phyloP scores from a whole-genome alignment of 2,888 invertebrate genomes.

The Agriopis leucophaearia region DNA sequence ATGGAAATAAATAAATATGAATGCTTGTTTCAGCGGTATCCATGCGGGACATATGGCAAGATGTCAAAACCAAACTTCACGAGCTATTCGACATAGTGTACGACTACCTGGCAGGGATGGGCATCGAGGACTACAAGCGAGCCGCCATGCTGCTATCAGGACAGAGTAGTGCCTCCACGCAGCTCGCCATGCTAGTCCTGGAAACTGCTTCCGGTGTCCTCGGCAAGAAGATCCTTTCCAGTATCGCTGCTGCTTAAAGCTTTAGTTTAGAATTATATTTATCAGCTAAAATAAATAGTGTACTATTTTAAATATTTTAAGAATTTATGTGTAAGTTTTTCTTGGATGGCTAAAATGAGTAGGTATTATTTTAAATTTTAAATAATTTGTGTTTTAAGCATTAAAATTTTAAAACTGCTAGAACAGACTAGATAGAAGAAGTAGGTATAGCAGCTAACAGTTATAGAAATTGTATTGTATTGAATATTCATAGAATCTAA shows the following conservation, averaged over 20 bases:
- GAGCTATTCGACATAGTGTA: slow-evolving; percentile 77
- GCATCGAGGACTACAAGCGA: slow-evolving; percentile 69
- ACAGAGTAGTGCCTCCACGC: slow-evolving; percentile 52
- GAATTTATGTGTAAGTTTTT: too few relatives aligned
- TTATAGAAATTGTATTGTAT: too few relatives aligned
- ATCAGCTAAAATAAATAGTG: neutral
- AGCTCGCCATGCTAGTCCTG: slow-evolving; percentile 69
- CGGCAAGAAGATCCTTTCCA: slow-evolving; percentile 73
- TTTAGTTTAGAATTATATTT: neutral
- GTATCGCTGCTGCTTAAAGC: slow-evolving; percentile 53
- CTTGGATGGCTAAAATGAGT: too few relatives aligned
- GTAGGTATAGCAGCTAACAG: too few relatives aligned
- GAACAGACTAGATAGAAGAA: too few relatives aligned
- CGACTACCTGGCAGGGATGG: slow-evolving; percentile 75
- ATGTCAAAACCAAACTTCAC: slow-evolving; percentile 65
- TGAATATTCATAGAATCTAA: too few relatives aligned
- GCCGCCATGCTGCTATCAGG: slow-evolving; percentile 65
- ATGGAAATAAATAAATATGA: too few relatives aligned
- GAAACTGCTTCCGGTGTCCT: slow-evolving; percentile 65
- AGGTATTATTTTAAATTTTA: too few relatives aligned
- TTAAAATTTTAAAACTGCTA: too few relatives aligned
- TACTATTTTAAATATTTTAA: neutral
- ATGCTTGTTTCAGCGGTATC: slow-evolving; percentile 63
- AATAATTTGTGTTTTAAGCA: too few relatives aligned
- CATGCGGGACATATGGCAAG: slow-evolving; percentile 76